Evolutionary conservation across 53 echinoderm and acorn worm species (phyloP).

Genomic region (Echinarachnius parma): DNA sequence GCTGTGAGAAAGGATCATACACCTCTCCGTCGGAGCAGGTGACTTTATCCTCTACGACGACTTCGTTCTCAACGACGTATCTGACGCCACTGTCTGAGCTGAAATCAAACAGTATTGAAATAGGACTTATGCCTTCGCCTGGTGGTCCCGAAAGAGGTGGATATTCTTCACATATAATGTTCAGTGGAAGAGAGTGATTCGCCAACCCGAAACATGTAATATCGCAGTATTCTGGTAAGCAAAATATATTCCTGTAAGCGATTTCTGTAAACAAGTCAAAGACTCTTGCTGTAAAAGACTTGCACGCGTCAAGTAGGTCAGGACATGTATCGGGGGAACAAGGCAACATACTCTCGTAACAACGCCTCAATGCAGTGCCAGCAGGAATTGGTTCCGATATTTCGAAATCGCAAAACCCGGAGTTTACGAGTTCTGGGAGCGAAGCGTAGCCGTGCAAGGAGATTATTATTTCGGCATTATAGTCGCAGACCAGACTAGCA

Average conservation of each 20-base stretch:
- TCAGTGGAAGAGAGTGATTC: no score
- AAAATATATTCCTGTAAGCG: neutral
- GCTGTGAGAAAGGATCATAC: neutral
- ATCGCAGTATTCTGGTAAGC: neutral
- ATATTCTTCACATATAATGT: no score
- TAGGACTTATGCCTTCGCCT: neutral
- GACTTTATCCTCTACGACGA: neutral
- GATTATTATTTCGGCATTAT: neutral
- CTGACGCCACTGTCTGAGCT: neutral
- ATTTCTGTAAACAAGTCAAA: neutral
- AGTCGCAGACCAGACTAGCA: neutral
- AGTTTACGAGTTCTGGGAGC: neutral
- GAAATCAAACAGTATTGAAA: neutral
- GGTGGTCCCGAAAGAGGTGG: no score
- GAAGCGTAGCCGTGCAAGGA: neutral
- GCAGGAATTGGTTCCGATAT: neutral
- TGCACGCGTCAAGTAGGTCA: neutral
- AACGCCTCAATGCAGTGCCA: neutral
- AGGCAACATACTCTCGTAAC: neutral
- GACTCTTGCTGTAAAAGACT: neutral
- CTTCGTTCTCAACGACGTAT: neutral
- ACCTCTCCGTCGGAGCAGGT: neutral
- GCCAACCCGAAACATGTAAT: neutral
- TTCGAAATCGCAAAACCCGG: neutral
- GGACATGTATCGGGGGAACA: neutral